Conservation (phyloP, 2,888 invertebrate species). For the Ormyrus nitidulus region DNA sequence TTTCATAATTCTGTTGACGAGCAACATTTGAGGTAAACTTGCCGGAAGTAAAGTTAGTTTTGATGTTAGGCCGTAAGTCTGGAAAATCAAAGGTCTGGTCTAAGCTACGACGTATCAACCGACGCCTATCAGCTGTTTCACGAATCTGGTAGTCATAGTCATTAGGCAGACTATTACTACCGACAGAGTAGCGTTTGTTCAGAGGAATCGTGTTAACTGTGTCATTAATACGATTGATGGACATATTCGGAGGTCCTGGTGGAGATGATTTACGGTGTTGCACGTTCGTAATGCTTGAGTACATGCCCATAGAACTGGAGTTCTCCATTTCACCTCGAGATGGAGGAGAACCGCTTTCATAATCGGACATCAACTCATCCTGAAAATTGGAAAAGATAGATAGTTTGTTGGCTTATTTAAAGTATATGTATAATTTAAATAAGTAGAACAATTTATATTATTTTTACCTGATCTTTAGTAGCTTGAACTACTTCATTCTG, state of each 20-base stretch:
- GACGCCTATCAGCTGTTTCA: conserved; percentile 61
- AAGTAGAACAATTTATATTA: background rate
- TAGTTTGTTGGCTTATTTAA: background rate
- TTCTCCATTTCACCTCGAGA: conserved; percentile 76
- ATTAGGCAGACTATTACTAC: conserved; percentile 56
- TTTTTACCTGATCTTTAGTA: conserved; percentile 60
- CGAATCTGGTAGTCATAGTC: conserved; percentile 70
- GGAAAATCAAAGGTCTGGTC: conserved; percentile 70
- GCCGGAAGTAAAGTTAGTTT: conserved; percentile 77
- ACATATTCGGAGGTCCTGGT: background rate
- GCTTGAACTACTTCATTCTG: conserved; percentile 62
- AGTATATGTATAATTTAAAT: background rate
- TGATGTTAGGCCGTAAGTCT: conserved; percentile 76
- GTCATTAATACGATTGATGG: conserved; percentile 26
- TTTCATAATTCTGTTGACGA: conserved; percentile 65
- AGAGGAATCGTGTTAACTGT: background rate
- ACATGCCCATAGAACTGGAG: conserved; percentile 62
- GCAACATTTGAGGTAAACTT: conserved; percentile 62
- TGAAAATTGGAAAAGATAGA: conserved; percentile 1
- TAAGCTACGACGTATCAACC: conserved; percentile 63
- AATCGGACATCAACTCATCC: conserved; percentile 77
- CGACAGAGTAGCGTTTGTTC: conserved; percentile 66
- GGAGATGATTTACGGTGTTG: conserved; percentile 44
- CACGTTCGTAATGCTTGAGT: conserved; percentile 57
- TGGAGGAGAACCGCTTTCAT: conserved; percentile 79